Evolutionary conservation across 2,113 vertebrate genomes (phyloP), one percentile per base, ranked within the genome.

Genomic region (Hipposideros armiger): DNA sequence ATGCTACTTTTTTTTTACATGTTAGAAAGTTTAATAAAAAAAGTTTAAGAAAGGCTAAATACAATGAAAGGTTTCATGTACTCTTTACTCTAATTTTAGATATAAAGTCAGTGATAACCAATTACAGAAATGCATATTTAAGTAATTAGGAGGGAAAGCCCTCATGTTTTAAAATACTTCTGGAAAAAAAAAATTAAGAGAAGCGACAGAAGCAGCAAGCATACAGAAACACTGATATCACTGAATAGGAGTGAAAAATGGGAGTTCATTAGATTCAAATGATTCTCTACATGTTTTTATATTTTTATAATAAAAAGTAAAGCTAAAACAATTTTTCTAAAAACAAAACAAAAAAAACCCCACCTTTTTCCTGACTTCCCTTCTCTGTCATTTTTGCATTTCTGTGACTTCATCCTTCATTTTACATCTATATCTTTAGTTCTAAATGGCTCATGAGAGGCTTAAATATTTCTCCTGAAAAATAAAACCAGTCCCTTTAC

Each of bases 401-500:
- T 74, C 50, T 91, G 11, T 66, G 90, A 96, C 42, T 74, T 84
- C 28, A 84, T 14, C 32, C 56, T 93, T 87, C 36, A 78, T 83
- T 73, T 87, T 84, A 62, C 40, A 86, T 73, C 40, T 50, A 10
- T 66, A n/a, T 22, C 45, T 87, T 87, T 67, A 60, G 36, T 77
- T 83, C 62, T 87, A 96, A 94, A 70, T 36, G n/a, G 19, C 64
- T 87, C 24, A 56, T 67, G 45, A 52, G 20, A 94, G 40, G 36
- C 87, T 94, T 87, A 77, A 90, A 60, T 93, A 19, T 90, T 94
- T 86, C 54, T 72, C 45, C 20, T 72, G 24, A 73, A 95, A 94
- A 94, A 84, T 72, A 13, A 88, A 91, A 95, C 28, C 30, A 72
- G 10, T 54, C 54, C 11, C 56, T 92, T 81, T 86, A 77, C 1